Evolutionary conservation across 2,888 invertebrate species (phyloP).

Genomic region (Cheilosia variabilis): DNA sequence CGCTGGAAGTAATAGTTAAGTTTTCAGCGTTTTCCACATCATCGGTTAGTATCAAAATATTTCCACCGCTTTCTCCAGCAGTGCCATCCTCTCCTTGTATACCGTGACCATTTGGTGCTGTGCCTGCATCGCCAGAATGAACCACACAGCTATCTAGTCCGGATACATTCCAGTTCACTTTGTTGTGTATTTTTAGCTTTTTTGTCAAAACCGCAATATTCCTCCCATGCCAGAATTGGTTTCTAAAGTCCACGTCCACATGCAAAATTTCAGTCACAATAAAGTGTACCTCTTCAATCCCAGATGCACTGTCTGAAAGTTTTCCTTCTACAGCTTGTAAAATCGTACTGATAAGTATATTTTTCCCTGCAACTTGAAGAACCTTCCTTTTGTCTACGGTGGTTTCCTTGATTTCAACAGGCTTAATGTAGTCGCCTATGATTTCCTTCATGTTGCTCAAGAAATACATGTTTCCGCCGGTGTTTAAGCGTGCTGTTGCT

Average conservation of each 20-base stretch:
- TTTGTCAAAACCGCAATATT: slow-evolving; percentile 71
- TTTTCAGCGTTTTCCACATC: slow-evolving; percentile 72
- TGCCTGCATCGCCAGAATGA: slow-evolving; percentile 61
- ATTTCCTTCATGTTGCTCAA: not conserved
- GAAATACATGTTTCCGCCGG: not conserved
- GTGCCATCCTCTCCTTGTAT: slow-evolving; percentile 76
- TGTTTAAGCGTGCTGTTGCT: not conserved
- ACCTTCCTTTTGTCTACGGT: not conserved
- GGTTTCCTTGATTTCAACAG: not conserved
- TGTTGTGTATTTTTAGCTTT: slow-evolving; percentile 69
- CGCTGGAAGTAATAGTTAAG: slow-evolving; percentile 76
- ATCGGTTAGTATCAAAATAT: slow-evolving; percentile 75
- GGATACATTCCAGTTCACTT: slow-evolving; percentile 76
- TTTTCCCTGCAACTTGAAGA: not conserved
- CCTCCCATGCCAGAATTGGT: slow-evolving; percentile 29
- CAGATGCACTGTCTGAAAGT: not conserved
- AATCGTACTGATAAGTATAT: slow-evolving; percentile 4
- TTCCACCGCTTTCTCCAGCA: slow-evolving; percentile 79
- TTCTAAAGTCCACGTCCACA: not conserved
- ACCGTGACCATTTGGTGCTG: slow-evolving; percentile 70
- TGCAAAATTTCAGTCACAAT: not conserved
- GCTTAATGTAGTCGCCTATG: slow-evolving; percentile 3
- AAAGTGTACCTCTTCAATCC: not conserved
- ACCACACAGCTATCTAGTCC: slow-evolving; percentile 66
- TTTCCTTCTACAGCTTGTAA: not conserved